Evolutionary conservation across 2,888 invertebrate genomes (phyloP).

Genomic region (Aleiodes alternator): DNA sequence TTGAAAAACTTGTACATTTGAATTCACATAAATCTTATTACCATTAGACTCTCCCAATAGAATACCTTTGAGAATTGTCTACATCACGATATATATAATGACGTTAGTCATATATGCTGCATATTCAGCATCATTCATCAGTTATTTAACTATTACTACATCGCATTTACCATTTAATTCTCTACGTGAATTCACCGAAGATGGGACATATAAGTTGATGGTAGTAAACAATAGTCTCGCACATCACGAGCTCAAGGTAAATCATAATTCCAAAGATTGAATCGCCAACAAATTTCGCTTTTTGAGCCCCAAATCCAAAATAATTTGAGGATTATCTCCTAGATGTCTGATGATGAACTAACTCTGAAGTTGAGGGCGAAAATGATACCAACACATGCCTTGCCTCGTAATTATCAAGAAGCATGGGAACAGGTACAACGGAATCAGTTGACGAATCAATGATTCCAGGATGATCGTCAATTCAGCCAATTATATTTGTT

Average conservation of each 20-base stretch:
- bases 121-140: constrained; percentile 57
- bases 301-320: neutral
- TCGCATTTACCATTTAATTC: constrained; percentile 62
- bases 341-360: constrained; percentile 52
- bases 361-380: constrained; percentile 52
- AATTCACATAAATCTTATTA: neutral
- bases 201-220: constrained; percentile 63
- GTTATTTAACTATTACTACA: neutral
- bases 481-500: too few relatives aligned
- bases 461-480: too few relatives aligned
- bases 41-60: constrained; percentile 59
- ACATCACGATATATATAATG: constrained; percentile 56
- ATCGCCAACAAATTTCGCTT: too few relatives aligned
- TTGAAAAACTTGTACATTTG: neutral
- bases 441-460: too few relatives aligned
- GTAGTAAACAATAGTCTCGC: constrained; percentile 61
- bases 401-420: constrained; percentile 55
- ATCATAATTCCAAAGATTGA: neutral
- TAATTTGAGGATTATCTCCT: neutral
- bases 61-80: constrained; percentile 60
- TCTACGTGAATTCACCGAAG: constrained; percentile 60
- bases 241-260: constrained; percentile 57
- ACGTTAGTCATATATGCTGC: constrained; percentile 48
- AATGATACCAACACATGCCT: constrained; percentile 52
- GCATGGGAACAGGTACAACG: constrained; percentile 59